phyloP scores from a whole-genome alignment of 1,140 invertebrate genomes.

The Ylistrum balloti region DNA sequence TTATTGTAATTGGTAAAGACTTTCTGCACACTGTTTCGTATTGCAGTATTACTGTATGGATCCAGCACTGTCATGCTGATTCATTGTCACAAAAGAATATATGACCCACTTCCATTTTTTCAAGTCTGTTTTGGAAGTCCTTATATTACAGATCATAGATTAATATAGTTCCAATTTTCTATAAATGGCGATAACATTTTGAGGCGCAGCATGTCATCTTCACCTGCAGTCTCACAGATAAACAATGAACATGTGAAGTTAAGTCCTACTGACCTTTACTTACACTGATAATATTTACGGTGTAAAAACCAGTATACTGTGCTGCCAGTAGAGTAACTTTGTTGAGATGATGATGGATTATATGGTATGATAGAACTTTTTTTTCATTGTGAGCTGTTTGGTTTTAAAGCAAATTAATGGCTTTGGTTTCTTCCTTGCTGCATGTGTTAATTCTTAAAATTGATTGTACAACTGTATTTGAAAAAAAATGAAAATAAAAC shows the following conservation, averaged over 20 bases:
- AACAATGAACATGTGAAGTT: not conserved
- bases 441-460: not conserved
- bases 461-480: not conserved
- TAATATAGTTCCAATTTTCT: not conserved
- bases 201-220: not conserved
- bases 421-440: not conserved
- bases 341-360: not conserved
- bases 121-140: not conserved
- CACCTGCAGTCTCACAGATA: not conserved
- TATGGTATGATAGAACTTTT: not conserved
- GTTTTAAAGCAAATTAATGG: not conserved
- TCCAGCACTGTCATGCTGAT: too few relatives aligned
- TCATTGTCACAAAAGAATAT: not conserved
- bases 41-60: too few relatives aligned
- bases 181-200: not conserved
- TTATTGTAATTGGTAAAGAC: not conserved
- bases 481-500: conserved; percentile 8
- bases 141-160: not conserved
- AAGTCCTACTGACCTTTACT: not conserved
- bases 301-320: not conserved
- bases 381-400: not conserved
- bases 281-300: not conserved
- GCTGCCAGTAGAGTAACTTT: not conserved
- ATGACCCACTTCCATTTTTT: not conserved
- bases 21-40: not conserved